phyloP scores from a whole-genome alignment of 2,113 vertebrate species.

The Tragelaphus buxtoni region DNA sequence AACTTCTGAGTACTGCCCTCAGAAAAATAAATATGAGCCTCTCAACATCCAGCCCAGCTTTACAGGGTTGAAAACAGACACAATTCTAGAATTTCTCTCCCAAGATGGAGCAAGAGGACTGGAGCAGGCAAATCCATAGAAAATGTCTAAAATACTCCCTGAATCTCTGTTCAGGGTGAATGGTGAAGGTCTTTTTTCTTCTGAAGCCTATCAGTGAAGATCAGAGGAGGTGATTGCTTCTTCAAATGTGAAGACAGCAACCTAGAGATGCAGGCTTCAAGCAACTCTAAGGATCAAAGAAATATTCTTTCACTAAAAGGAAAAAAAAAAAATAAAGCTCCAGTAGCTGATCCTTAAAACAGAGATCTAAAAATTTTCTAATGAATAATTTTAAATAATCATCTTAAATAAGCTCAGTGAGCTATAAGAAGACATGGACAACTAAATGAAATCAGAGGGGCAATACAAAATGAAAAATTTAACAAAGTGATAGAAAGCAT shows the following conservation, averaged over 20 bases:
- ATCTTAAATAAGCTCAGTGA: background rate
- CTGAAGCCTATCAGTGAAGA: background rate
- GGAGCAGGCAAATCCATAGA: background rate
- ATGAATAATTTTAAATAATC: background rate
- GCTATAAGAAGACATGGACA: background rate
- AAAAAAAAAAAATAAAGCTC: background rate
- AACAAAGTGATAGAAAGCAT: background rate
- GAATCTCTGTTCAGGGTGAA: background rate
- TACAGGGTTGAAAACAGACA: background rate
- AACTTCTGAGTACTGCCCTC: background rate
- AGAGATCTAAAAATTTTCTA: background rate
- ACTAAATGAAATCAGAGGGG: background rate
- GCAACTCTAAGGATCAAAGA: background rate
- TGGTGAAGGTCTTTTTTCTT: background rate
- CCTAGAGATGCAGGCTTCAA: background rate
- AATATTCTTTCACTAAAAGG: background rate
- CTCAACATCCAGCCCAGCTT: background rate
- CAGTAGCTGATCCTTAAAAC: background rate
- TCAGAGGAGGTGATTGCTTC: too few relatives aligned
- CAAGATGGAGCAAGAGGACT: background rate
- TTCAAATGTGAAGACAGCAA: background rate
- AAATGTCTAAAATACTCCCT: background rate
- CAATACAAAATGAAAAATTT: background rate
- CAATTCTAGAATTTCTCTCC: background rate
- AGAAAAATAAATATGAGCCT: background rate